These are phyloP conservation scores for Sebastes hubbsi DNA, from an alignment of 2,797 vertebrate species.

Conservation along the genomic window DNA sequence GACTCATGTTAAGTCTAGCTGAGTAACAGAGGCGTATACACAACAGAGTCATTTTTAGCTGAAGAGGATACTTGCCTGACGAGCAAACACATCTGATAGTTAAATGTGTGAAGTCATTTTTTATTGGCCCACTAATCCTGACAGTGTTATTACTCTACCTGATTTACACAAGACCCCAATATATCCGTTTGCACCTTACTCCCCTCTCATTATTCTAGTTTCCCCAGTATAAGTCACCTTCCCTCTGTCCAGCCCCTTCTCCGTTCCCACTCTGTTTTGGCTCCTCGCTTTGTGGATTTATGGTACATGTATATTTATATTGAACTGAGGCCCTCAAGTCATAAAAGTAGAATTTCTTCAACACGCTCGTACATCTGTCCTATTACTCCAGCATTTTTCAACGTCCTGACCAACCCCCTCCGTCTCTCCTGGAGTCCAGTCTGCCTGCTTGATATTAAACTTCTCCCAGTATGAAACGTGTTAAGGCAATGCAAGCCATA, in stretches of 20 bases:
- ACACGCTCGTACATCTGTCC: constrained; percentile 69
- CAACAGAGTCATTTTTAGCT: not conserved
- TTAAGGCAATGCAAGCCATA: constrained; percentile 34
- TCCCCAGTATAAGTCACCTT: constrained; percentile 14
- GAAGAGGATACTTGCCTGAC: not conserved
- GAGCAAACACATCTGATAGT: not conserved
- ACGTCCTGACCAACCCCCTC: not conserved
- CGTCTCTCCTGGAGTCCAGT: constrained; percentile 2
- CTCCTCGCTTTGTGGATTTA: constrained; percentile 63
- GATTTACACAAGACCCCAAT: constrained; percentile 23
- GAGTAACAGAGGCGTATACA: not conserved
- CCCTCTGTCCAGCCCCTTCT: not conserved
- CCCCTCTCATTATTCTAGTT: constrained; percentile 30
- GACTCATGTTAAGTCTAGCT: constrained; percentile 2
- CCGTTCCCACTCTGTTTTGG: constrained; percentile 43
- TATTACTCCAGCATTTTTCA: constrained; percentile 68
- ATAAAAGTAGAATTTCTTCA: constrained; percentile 77
- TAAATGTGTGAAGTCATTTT: not conserved
- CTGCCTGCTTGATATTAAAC: constrained; percentile 33
- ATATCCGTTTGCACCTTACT: constrained; percentile 5
- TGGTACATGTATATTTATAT: constrained; percentile 72
- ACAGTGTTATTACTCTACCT: constrained; percentile 5
- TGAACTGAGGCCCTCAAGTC: constrained; percentile 67
- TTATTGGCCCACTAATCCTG: not conserved
- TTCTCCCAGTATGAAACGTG: constrained; percentile 33